phyloP scores from a whole-genome alignment of 2,797 vertebrate species.

The Netta rufina region DNA sequence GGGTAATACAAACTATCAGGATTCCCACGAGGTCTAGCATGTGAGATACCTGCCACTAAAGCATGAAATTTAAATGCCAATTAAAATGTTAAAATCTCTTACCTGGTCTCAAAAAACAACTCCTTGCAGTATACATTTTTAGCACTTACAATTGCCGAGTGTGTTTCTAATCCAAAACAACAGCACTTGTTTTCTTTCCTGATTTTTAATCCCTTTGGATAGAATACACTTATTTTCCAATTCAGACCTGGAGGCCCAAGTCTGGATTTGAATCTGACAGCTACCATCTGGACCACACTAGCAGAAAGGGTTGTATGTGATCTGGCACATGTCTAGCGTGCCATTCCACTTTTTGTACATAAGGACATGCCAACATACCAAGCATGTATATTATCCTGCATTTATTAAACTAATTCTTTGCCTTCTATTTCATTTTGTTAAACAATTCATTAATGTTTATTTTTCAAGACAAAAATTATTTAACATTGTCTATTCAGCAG shows the following conservation, averaged over 20 bases:
- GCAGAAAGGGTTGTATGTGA: conserved; percentile 24
- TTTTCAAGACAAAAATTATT: conserved; percentile 65
- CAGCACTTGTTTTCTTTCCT: conserved; percentile 40
- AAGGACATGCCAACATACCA: conserved; percentile 32
- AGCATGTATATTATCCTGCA: conserved; percentile 15
- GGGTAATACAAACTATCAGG: conserved; percentile 48
- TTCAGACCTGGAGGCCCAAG: conserved; percentile 57
- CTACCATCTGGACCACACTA: conserved; percentile 65
- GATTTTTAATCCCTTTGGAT: conserved; percentile 55
- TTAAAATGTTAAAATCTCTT: conserved; percentile 18
- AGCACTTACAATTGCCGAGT: background rate
- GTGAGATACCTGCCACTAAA: conserved; percentile 24
- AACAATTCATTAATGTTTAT: conserved; percentile 53
- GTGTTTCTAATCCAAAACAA: conserved; percentile 2
- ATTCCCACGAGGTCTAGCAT: conserved; percentile 13
- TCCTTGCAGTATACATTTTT: background rate
- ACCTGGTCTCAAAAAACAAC: background rate
- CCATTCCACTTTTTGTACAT: background rate
- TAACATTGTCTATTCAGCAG: conserved; percentile 48
- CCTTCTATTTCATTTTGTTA: conserved; percentile 43
- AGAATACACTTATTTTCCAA: conserved; percentile 49
- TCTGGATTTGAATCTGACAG: conserved; percentile 56
- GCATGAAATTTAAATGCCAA: conserved; percentile 13
- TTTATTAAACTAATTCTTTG: conserved; percentile 4
- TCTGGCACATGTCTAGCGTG: conserved; percentile 17